Evolutionary conservation across 2,113 vertebrate species (phyloP).

Genomic region (Xiphias gladius): DNA sequence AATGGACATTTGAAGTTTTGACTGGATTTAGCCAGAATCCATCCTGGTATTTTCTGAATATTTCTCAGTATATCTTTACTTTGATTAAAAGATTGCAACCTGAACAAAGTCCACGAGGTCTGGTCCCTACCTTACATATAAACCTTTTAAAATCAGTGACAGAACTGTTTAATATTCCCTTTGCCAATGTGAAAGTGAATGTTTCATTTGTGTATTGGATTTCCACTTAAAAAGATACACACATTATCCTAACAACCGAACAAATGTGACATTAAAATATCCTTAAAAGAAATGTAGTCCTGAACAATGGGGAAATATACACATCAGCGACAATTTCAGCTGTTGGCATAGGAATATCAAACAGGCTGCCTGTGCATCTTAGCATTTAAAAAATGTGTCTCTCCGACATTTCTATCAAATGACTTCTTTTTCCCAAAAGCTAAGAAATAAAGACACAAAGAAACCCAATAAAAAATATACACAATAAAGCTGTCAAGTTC

Average conservation of each 20-base stretch:
- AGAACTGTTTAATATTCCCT: slow-evolving; percentile 67
- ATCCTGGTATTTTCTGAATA: not conserved
- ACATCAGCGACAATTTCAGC: slow-evolving; percentile 35
- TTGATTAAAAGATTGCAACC: slow-evolving; percentile 6
- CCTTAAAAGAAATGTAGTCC: not conserved
- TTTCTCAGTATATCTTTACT: not conserved
- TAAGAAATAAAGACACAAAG: slow-evolving; percentile 78
- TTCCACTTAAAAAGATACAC: not conserved
- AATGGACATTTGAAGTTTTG: slow-evolving; percentile 1
- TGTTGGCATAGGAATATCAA: slow-evolving; percentile 71
- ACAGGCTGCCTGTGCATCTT: slow-evolving; percentile 50
- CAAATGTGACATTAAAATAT: slow-evolving; percentile 15
- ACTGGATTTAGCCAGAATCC: slow-evolving; percentile 32
- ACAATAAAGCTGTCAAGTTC: slow-evolving; percentile 90
- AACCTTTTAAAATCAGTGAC: slow-evolving; percentile 16
- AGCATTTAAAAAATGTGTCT: slow-evolving; percentile 30
- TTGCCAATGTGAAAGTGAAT: slow-evolving; percentile 49
- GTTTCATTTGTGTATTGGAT: not conserved
- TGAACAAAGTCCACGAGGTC: slow-evolving; percentile 16
- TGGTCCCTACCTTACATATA: not conserved
- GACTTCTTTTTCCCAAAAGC: slow-evolving; percentile 18
- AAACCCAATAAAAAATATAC: slow-evolving; percentile 79
- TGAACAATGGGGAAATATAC: slow-evolving; percentile 4
- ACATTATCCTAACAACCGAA: not conserved
- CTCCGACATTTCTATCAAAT: slow-evolving; percentile 31